Base-by-base conservation (phyloP, 2,113 vertebrate species). In the Corynorhinus townsendii region DNA sequence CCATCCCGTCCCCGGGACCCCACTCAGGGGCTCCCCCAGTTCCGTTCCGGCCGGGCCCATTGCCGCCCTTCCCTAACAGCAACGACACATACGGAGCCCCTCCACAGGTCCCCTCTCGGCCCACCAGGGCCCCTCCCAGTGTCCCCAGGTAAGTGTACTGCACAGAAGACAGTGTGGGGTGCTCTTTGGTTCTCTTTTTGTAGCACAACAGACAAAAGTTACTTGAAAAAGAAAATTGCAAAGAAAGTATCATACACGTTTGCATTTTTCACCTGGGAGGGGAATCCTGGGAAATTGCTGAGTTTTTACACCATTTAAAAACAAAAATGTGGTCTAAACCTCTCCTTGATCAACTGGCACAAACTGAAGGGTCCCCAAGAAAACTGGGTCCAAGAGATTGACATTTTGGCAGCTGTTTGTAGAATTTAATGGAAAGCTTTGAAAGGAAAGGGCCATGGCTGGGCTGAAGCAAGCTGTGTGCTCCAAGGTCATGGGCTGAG, bases 111-210 rank as follows among this genome's bases (percentile, higher is more conserved):
- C 94, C 98, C 0, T 98, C 98, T 14, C 98, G 98, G 80, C 98
- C 98, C 0, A 98, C 98, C 8, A 97, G 99, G 69, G 98, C 98
- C 54, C 98, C 98, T 66, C 98, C 99, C 83, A 98, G 98, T 2
- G 98, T 99, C 86, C 99, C 99, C 83, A 99, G 99, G 99, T 99
- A 98, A 99, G 98, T 92, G 69, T 40, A 2, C 9, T 15, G 75
- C 33, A 1, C 2, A 0, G 14, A 9, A 9, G 1, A 73, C 47
- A 4, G 7, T 26, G 35, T 4, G 14, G 49, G 83, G 56, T 52
- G 97, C 82, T 56, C 45, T 4, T 28, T 68, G 97, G 97, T 96
- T 98, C 97, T 97, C 92, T 97, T 97, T 92, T 96, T 90, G 72
- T 82, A 96, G 98, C 94, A 24, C 14, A 80, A 85, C 97, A 97